phyloP scores from a whole-genome alignment of 1,140 invertebrate species.

The Sarcophaga peregrina region DNA sequence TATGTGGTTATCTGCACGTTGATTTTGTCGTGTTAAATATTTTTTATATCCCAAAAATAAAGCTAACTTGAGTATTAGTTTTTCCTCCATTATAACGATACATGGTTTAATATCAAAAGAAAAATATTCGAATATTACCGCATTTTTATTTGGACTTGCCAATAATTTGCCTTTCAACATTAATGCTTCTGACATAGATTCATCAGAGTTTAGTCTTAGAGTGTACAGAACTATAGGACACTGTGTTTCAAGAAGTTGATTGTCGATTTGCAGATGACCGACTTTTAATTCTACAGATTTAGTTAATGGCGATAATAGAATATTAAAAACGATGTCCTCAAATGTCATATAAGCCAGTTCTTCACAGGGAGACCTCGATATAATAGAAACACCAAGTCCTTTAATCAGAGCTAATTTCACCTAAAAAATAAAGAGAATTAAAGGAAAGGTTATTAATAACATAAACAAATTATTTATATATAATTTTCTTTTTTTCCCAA shows the following conservation, averaged over 20 bases:
- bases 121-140: constrained; percentile 83
- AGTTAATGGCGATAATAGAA: constrained; percentile 69
- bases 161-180: constrained; percentile 76
- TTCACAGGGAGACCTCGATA: constrained; percentile 81
- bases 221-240: constrained; percentile 86
- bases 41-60: constrained; percentile 73
- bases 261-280: constrained; percentile 87
- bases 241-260: constrained; percentile 88
- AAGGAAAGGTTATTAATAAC: too few relatives aligned
- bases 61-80: constrained; percentile 84
- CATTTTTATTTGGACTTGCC: constrained; percentile 78
- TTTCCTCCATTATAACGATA: constrained; percentile 87
- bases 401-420: constrained; percentile 59
- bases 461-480: too few relatives aligned
- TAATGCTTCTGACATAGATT: constrained; percentile 71
- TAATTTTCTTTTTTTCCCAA: too few relatives aligned
- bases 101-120: constrained; percentile 85
- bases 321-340: constrained; percentile 77
- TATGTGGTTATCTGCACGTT: constrained; percentile 73
- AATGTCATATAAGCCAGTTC: constrained; percentile 88
- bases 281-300: constrained; percentile 81
- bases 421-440: constrained; percentile 47
- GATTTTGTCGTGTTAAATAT: constrained; percentile 48
- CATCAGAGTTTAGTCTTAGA: constrained; percentile 61
- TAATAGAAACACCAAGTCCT: constrained; percentile 86